Percentiles rank a stretch among this genome's conserved stretches.
phyloP scores from a whole-genome alignment of 2,888 invertebrate species.

The Trachelus stipa region DNA sequence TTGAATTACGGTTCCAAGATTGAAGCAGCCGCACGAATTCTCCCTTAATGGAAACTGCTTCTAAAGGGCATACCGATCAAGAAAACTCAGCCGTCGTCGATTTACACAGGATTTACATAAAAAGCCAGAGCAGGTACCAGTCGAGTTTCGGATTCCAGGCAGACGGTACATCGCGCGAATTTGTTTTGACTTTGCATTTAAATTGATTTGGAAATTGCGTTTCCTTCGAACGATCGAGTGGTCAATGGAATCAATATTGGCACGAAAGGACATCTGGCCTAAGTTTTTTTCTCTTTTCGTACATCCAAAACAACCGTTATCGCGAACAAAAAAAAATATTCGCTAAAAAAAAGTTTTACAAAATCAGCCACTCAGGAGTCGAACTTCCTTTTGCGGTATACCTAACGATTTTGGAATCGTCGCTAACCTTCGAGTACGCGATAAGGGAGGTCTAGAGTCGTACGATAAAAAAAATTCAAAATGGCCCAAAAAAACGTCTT shows the following conservation, averaged over 20 bases:
- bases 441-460: background rate
- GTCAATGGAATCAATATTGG: background rate
- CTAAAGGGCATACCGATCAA: background rate
- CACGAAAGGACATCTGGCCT: background rate
- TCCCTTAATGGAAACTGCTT: background rate
- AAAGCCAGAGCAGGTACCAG: background rate
- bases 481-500: background rate
- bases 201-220: background rate
- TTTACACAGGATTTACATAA: background rate
- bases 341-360: background rate
- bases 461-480: background rate
- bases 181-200: background rate
- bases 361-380: background rate
- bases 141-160: background rate
- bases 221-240: background rate
- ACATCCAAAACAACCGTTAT: background rate
- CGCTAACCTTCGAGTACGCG: background rate
- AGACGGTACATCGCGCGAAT: background rate
- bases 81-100: background rate
- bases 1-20: background rate
- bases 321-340: background rate
- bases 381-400: background rate
- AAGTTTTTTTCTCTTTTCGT: background rate
- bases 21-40: background rate
- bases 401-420: background rate